Evolutionary conservation across 2,888 invertebrate species (phyloP), one percentile per base, ranked within the genome.

Genomic region (Sympetrum striolatum): DNA sequence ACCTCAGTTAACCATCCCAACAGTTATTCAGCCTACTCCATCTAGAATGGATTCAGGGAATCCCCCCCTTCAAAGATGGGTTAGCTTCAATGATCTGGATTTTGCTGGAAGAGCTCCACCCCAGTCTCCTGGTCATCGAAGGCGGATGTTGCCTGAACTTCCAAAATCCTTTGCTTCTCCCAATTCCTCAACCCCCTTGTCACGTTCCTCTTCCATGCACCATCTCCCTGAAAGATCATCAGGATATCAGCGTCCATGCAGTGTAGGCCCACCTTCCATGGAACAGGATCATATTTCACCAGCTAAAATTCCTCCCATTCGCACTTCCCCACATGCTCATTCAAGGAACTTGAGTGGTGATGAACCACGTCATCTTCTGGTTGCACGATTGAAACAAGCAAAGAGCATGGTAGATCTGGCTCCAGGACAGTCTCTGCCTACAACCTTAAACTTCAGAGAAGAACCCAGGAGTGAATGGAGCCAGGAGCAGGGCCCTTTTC

Each of bases 341-440:
- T 10, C 86, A n/a, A 86, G 86, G 25, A 86, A 86, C n/a, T n/a
- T 86, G 37, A 64, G 35, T 39, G 64, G 60, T 4, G 92, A 92
- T 90, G 92, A 92, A 60, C 92, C 92, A 0, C 91, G 92, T 58
- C 90, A 91, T 18, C 82, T 92, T 4, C 90, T 92, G 0, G 91
- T 92, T 81, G 92, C 92, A 8, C 92, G 92, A 58, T 80, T 92
- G 90, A 92, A 92, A 39, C 92, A 92, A 58, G 91, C 91, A 4
- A 90, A 86, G 10, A 91, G 91, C 58, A 90, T 91, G 91, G 58
- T 39, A 18, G 90, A 91, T 25, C 80, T 91, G 22, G 80, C 39
- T 2, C 80, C 60, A 15, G 80, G 86, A 37, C 86, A 86, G 4
- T 64, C 90, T 8, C 81, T 81, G 5, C 79, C 90, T 31, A 80